Evolutionary conservation across 2,888 invertebrate species (phyloP), one percentile per base, ranked within the genome.

Genomic region (Nomada goodeniana): DNA sequence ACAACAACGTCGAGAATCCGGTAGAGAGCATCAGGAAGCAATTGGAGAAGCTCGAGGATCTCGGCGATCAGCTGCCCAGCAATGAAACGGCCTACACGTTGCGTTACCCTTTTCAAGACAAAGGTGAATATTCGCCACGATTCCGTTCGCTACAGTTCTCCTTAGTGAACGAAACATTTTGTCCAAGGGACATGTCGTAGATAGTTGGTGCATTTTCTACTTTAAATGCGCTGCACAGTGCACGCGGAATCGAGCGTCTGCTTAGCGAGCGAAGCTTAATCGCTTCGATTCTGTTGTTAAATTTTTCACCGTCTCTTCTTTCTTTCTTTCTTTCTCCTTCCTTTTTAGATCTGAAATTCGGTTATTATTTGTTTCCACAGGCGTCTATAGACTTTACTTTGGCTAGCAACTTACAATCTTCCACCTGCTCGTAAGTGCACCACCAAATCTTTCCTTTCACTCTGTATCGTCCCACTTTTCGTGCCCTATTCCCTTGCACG

Each of bases 1-100:
- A 91, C 70, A 93, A 92, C 74, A 90, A 91, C 61, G 79, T 89
- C 0, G 93, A 93, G 36, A 93, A 92, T 83, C 97, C 97, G 0
- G 95, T 97, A 15, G 97, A 97, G 90, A 97, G 97, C 79, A 94
- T 97, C n/a, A 95, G 97, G 0, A 96, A 96, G 89, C 97, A 97
- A 92, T 93, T 97, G 75, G 96, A 97, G 86, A 97, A 97, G 91
- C 94, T 97, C 44, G 97, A 97, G 90, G 97, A 97, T 90, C 94
- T 97, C 57, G 97, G 97, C 91, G 97, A 97, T 91, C 97, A 97
- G 93, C 96, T 97, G 89, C 97, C 96, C 0, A 95, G 96, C 53
- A 97, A 97, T 90, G 97, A 97, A 63, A 91, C 91, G 53, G 95
- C 96, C 0, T 97, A 97, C 91, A 97, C 97, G 89, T 94, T 97